These are phyloP conservation scores for Tiliqua scincoides DNA, from an alignment of 2,113 vertebrate species.

Conservation along the genomic window DNA sequence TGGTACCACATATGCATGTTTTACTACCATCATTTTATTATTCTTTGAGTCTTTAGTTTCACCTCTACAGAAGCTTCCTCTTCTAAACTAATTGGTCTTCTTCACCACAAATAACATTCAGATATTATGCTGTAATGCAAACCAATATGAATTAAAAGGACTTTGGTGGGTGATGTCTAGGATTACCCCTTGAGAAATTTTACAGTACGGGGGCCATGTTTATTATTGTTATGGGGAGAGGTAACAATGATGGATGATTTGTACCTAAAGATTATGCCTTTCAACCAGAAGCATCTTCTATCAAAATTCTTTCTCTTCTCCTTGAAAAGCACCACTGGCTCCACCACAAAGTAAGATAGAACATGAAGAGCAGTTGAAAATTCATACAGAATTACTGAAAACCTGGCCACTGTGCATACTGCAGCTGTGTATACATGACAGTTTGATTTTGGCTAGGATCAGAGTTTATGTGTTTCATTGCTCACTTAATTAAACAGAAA, in stretches of 20 bases:
- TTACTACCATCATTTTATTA: slow-evolving; percentile 18
- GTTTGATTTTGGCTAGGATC: neutral
- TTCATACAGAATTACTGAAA: neutral
- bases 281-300: neutral
- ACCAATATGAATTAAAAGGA: slow-evolving; percentile 41
- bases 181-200: neutral
- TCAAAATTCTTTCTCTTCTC: neutral
- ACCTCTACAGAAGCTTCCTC: slow-evolving; percentile 35
- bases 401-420: neutral
- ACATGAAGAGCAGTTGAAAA: neutral
- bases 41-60: slow-evolving; percentile 29
- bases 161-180: slow-evolving; percentile 20
- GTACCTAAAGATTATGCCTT: neutral
- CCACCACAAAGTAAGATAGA: accelerated
- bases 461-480: neutral
- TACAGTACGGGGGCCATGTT: neutral
- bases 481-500: no score
- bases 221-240: neutral
- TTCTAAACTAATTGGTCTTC: slow-evolving; percentile 42
- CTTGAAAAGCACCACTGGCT: neutral
- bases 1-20: neutral
- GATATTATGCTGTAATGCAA: neutral
- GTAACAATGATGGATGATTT: neutral
- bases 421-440: neutral
- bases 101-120: slow-evolving; percentile 37